Percentiles rank a stretch among this genome's conserved stretches.
phyloP scores from a whole-genome alignment of 2,113 vertebrate genomes.

The Promerops cafer region DNA sequence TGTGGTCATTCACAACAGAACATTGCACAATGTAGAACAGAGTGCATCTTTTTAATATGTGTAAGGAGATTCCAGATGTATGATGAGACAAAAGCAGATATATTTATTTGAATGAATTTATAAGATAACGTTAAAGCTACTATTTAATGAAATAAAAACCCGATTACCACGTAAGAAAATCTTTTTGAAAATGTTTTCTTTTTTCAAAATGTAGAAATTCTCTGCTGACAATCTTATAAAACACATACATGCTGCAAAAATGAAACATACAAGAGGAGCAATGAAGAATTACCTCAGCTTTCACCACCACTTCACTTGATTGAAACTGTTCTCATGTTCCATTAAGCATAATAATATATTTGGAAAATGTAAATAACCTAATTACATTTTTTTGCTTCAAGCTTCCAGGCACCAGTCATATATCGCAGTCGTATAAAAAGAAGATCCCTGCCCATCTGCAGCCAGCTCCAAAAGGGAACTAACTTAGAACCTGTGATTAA shows the following conservation, averaged over 20 bases:
- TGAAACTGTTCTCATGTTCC: constrained; percentile 47
- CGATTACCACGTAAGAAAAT: neutral
- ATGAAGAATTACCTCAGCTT: constrained; percentile 52
- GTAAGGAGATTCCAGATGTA: neutral
- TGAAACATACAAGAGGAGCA: constrained; percentile 6
- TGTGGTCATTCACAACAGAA: neutral
- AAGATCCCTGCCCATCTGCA: constrained; percentile 96
- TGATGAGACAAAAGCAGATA: neutral
- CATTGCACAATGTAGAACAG: neutral
- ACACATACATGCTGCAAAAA: constrained; percentile 11
- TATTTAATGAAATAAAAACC: neutral
- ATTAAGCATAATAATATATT: constrained; percentile 48
- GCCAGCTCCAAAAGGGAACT: constrained; percentile 98
- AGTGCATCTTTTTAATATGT: neutral
- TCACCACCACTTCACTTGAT: constrained; percentile 62
- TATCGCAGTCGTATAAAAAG: constrained; percentile 94
- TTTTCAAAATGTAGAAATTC: constrained; percentile 1
- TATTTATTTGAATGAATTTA: constrained; percentile 1
- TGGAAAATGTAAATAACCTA: constrained; percentile 68
- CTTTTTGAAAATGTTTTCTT: neutral
- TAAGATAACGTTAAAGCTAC: neutral
- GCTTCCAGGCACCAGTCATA: constrained; percentile 90
- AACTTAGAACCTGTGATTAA: constrained; percentile 88
- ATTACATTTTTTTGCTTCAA: constrained; percentile 79
- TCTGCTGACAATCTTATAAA: constrained; percentile 12